phyloP scores from a whole-genome alignment of 2,888 invertebrate species.

The Mythimna ferrago region DNA sequence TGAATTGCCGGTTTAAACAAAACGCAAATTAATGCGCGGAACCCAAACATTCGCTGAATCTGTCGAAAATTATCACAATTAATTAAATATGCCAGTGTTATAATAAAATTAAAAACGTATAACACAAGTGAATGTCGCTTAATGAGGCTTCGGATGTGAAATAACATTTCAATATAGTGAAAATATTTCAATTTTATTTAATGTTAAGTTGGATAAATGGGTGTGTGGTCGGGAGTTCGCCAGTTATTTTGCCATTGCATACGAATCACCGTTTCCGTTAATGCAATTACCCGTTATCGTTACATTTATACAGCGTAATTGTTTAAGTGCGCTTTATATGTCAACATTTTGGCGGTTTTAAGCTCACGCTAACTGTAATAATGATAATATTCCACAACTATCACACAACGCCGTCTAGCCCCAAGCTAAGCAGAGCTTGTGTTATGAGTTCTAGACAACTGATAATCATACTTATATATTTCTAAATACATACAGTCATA shows the following conservation, averaged over 20 bases:
- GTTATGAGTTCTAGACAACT: no score
- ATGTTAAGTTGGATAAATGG: constrained; percentile 70
- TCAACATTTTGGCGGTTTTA: constrained; percentile 24
- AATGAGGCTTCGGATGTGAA: constrained; percentile 62
- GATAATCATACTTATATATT: no score
- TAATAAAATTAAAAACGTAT: constrained; percentile 66
- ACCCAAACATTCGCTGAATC: constrained; percentile 59
- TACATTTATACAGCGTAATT: constrained; percentile 57
- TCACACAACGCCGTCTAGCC: no score
- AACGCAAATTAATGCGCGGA: constrained; percentile 63
- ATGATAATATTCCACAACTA: no score
- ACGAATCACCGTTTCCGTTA: constrained; percentile 69
- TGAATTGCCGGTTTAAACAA: constrained; percentile 61
- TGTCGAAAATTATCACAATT: constrained; percentile 61
- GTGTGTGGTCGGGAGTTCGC: constrained; percentile 69
- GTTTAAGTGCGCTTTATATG: constrained; percentile 47
- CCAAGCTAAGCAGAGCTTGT: no score
- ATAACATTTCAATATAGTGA: constrained; percentile 62
- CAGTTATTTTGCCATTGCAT: constrained; percentile 67
- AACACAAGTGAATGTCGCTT: constrained; percentile 62
- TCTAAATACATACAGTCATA: no score
- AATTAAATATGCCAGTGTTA: constrained; percentile 62
- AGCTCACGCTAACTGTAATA: not conserved
- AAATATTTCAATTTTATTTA: constrained; percentile 68
- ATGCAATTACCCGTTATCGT: constrained; percentile 63